Percentiles rank a stretch among this genome's conserved stretches.
Conservation (phyloP, 2,113 vertebrate genomes). For the Mesocricetus auratus region DNA sequence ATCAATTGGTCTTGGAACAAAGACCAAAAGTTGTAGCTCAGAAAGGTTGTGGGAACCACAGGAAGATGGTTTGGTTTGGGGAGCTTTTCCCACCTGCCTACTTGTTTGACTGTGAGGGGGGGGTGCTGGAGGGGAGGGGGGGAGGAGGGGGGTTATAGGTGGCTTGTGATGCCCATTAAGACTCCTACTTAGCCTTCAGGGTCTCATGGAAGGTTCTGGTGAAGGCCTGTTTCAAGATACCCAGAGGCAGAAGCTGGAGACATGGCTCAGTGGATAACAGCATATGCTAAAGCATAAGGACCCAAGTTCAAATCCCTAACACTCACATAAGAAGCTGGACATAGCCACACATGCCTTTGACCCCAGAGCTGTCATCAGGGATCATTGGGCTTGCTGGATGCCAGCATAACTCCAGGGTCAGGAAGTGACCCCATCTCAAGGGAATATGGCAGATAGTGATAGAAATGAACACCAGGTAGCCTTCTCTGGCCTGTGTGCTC, state of each 20-base stretch:
- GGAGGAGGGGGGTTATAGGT: neutral
- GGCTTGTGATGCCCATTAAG: neutral
- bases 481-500: neutral
- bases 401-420: neutral
- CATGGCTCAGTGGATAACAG: neutral
- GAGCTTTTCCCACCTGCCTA: rapidly evolving
- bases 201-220: neutral
- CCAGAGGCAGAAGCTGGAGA: neutral
- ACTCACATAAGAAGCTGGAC: neutral
- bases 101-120: neutral
- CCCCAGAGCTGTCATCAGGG: neutral
- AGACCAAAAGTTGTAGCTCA: neutral
- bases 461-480: neutral
- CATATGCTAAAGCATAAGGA: neutral
- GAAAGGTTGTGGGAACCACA: neutral
- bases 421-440: neutral
- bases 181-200: rapidly evolving
- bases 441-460: neutral
- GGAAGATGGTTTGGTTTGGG: rapidly evolving
- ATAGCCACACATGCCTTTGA: neutral
- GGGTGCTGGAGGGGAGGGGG: too few relatives aligned
- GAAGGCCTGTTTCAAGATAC: neutral
- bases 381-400: neutral
- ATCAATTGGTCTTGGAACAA: conserved; percentile 62
- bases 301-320: neutral